These are phyloP conservation scores for Heptranchias perlo DNA, from an alignment of 2,113 vertebrate species.

Conservation along the genomic window DNA sequence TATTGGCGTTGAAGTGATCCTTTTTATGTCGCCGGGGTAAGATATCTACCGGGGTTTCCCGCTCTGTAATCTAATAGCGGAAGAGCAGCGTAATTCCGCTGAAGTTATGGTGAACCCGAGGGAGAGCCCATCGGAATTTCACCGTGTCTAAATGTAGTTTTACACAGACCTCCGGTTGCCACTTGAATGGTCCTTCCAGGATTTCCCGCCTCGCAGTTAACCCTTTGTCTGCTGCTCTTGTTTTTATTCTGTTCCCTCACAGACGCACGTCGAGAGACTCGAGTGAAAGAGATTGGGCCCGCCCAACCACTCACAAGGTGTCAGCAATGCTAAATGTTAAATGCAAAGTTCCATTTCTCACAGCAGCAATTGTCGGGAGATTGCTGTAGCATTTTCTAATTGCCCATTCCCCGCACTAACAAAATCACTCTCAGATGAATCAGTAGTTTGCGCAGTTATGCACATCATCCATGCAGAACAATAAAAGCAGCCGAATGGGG, in stretches of 20 bases:
- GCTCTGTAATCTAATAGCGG: no score
- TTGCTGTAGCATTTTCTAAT: no score
- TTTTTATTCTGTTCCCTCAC: not conserved
- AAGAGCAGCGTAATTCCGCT: no score
- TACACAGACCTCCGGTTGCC: not conserved
- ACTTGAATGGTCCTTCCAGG: not conserved
- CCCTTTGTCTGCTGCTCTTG: no score
- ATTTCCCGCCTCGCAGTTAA: not conserved
- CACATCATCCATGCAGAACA: not conserved
- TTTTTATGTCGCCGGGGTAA: no score
- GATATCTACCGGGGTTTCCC: no score
- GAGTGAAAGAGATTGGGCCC: not conserved
- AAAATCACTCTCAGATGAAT: not conserved
- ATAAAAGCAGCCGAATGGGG: not conserved
- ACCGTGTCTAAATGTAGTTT: not conserved
- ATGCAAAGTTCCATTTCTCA: no score
- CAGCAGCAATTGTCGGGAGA: no score
- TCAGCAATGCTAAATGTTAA: no score
- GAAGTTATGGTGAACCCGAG: not conserved
- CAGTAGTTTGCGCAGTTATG: not conserved
- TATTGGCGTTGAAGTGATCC: no score
- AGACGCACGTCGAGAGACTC: not conserved
- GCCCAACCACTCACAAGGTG: no score
- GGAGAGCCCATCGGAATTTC: not conserved
- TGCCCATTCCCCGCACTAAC: not conserved